Evolutionary conservation across 1,140 invertebrate species (phyloP).

Genomic region (Luehdorfia chinensis): DNA sequence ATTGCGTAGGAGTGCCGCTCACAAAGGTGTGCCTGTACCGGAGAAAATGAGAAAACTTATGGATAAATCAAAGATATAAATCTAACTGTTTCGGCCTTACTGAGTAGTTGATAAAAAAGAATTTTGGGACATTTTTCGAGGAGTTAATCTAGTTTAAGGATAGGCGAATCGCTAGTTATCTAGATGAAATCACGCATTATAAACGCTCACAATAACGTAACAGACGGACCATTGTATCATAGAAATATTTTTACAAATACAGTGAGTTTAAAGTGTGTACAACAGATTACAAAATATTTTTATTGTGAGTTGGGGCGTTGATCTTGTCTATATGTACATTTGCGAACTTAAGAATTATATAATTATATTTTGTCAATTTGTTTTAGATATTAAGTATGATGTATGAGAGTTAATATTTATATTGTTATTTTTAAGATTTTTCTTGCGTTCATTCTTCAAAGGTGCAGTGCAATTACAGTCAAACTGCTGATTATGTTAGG

Average conservation of each 20-base stretch:
- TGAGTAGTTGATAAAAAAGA: constrained; percentile 23
- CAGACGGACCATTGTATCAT: constrained; percentile 64
- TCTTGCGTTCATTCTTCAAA: background rate
- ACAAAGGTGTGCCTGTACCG: constrained; percentile 42
- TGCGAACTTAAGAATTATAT: constrained; percentile 40
- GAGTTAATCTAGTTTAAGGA: constrained; percentile 23
- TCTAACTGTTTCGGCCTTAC: constrained; percentile 12
- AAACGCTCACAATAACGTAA: constrained; percentile 60
- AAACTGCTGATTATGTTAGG: constrained; percentile 7
- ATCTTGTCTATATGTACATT: constrained; percentile 56
- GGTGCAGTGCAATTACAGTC: constrained; percentile 19
- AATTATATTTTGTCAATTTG: constrained; percentile 72
- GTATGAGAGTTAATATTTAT: constrained; percentile 64
- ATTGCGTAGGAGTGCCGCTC: constrained; percentile 25
- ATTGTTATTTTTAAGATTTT: constrained; percentile 40
- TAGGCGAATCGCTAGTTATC: constrained; percentile 45
- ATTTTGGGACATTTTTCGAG: constrained; percentile 18
- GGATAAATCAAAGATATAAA: constrained; percentile 41
- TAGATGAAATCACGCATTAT: constrained; percentile 48
- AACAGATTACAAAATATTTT: constrained; percentile 45
- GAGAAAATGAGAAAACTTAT: constrained; percentile 53
- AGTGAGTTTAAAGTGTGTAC: constrained; percentile 33
- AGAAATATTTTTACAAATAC: constrained; percentile 68
- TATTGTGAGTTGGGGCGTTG: constrained; percentile 46
- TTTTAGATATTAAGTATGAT: constrained; percentile 54